Evolutionary conservation across 1,140 invertebrate genomes (phyloP).

Genomic region (Pseudomyrmex cubaensis): DNA sequence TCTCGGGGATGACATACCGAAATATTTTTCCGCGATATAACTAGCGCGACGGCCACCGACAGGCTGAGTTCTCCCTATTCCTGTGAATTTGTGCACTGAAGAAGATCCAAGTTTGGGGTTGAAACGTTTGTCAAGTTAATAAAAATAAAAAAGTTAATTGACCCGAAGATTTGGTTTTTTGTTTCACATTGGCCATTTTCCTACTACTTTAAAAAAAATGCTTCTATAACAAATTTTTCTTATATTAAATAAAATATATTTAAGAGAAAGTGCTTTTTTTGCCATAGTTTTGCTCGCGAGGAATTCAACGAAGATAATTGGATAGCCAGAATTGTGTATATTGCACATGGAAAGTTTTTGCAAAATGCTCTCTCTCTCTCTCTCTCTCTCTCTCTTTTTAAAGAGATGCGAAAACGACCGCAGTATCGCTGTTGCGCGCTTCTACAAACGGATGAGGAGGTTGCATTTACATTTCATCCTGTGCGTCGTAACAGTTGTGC

Average conservation of each 20-base stretch:
- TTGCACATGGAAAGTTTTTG: not conserved
- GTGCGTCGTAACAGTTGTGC: constrained; percentile 14
- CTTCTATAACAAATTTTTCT: not conserved
- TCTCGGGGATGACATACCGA: too few species aligned
- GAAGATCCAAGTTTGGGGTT: too few species aligned
- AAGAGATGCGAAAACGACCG: not conserved
- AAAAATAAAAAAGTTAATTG: too few species aligned
- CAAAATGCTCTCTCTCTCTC: not conserved
- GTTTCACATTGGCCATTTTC: too few species aligned
- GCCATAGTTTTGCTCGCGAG: not conserved
- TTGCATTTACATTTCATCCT: constrained; percentile 42
- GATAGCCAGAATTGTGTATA: not conserved
- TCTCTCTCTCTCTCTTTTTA: not conserved
- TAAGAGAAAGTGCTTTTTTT: not conserved
- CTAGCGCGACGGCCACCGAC: too few species aligned
- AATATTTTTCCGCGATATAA: too few species aligned
- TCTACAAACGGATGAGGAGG: not conserved
- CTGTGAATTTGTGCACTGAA: too few species aligned
- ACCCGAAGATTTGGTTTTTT: too few species aligned
- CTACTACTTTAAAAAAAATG: not conserved
- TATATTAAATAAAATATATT: not conserved
- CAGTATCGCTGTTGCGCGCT: not conserved
- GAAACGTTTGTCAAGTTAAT: too few species aligned
- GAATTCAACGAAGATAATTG: not conserved
- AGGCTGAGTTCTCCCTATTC: too few species aligned